Base-by-base conservation (phyloP, 1,140 invertebrate genomes). In the Sycophaga agraensis region DNA sequence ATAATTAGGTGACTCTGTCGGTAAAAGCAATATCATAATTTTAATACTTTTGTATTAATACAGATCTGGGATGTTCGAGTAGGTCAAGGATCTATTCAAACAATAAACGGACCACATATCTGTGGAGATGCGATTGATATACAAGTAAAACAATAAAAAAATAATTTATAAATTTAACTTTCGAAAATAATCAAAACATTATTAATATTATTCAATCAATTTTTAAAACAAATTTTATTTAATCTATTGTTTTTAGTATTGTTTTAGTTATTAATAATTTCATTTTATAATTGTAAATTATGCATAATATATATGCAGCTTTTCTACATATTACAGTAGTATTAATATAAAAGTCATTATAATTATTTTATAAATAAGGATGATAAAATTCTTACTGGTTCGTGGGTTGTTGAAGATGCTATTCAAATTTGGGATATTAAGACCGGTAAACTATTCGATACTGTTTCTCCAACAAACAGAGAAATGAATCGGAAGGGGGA, bases 91-190 rank as follows among this genome's bases (percentile, higher is more conserved):
- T 71, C 68, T 14, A 62, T 74, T 5, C 62, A 60, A 46, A 55
- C 62, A 4, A 73, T 78, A 34, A 64, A 68, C 42, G 75, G 76
- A 19, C 73, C 74, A 40, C 69, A 73, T 42, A 74, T 78, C 24
- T 77, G 73, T 35, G 75, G 76, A 49, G 74, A 77, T 45, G 71
- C 75, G 8, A 69, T 78, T 19, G 76, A 78, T 51, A 45, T 73
- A 35, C 61, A 50, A 49, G 75, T 74, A 66, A 63, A 12, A 43
- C 28, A 31, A 31, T 11, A 31, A 11, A n/a, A 2, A 48, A 26
- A 48, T 48, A 34, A 34, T 5, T n/a, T n/a, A n/a, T n/a, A n/a
- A n/a, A n/a, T n/a, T n/a, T n/a, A n/a, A n/a, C n/a, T n/a, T n/a
- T n/a, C n/a, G n/a, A n/a, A n/a, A n/a, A n/a, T n/a, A n/a, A n/a